These are phyloP conservation scores for Plutella xylostella DNA, from an alignment of 2,888 invertebrate species.

Conservation along the genomic window DNA sequence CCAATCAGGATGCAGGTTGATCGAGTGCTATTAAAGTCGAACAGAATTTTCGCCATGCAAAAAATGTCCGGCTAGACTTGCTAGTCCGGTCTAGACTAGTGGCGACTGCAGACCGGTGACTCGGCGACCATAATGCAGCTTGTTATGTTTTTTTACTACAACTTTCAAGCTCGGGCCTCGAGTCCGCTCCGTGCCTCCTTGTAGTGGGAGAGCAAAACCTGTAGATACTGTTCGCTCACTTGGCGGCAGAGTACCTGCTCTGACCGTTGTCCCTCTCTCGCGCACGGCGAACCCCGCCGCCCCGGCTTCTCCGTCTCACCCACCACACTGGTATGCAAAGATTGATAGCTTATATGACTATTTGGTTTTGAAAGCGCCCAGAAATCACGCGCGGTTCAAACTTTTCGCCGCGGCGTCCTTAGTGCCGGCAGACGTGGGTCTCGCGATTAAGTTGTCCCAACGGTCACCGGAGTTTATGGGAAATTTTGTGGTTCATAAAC, in stretches of 20 bases:
- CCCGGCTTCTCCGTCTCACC: constrained; percentile 49
- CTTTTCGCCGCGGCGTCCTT: constrained; percentile 67
- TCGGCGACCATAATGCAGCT: constrained; percentile 32
- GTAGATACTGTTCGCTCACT: constrained; percentile 64
- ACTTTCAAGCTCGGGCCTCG: constrained; percentile 58
- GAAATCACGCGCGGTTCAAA: constrained; percentile 67
- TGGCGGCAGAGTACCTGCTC: constrained; percentile 57
- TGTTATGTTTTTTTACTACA: constrained; percentile 43
- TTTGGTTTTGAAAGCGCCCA: constrained; percentile 65
- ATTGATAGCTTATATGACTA: constrained; percentile 70
- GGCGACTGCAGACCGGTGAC: constrained; percentile 7
- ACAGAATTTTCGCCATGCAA: constrained; percentile 4
- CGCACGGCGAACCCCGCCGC: constrained; percentile 29
- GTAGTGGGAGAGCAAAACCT: constrained; percentile 70
- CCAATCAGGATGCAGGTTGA: too few relatives aligned
- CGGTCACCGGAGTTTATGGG: constrained; percentile 23
- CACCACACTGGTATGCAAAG: constrained; percentile 69
- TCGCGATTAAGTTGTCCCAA: constrained; percentile 23
- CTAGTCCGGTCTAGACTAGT: constrained; percentile 12
- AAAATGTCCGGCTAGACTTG: constrained; percentile 15
- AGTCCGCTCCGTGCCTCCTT: constrained; percentile 60
- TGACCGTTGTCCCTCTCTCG: constrained; percentile 51
- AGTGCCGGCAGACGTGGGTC: constrained; percentile 44
- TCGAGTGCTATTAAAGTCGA: too few relatives aligned
- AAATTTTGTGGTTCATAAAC: constrained; percentile 40